These are phyloP conservation scores for Anthoptus insignis DNA, from an alignment of 2,888 invertebrate species.

Conservation along the genomic window DNA sequence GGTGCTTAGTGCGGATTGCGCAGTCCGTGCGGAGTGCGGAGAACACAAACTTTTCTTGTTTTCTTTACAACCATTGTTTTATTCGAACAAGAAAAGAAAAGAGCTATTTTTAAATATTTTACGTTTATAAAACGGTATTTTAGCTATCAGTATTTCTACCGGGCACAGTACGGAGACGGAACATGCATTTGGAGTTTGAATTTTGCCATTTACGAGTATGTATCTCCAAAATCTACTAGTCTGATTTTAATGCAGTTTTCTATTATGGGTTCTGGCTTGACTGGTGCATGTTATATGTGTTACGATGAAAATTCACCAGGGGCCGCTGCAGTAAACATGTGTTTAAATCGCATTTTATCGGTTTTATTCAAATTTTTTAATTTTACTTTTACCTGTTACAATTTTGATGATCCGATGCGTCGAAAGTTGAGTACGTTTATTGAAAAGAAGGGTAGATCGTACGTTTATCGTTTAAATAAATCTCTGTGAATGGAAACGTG, in stretches of 20 bases:
- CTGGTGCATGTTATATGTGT: too few species aligned
- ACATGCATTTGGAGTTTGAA: too few species aligned
- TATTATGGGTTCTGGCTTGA: too few species aligned
- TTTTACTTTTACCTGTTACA: too few species aligned
- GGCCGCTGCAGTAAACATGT: background rate
- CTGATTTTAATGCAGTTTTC: too few species aligned
- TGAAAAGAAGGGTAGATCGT: constrained; percentile 22
- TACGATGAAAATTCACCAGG: too few species aligned
- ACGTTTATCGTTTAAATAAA: constrained; percentile 35
- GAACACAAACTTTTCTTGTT: constrained; percentile 25
- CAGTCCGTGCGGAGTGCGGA: constrained; percentile 6
- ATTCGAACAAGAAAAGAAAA: constrained; percentile 20
- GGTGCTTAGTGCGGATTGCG: constrained; percentile 6
- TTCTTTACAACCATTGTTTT: constrained; percentile 28
- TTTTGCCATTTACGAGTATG: too few species aligned
- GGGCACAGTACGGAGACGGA: too few species aligned
- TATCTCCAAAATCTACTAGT: too few species aligned
- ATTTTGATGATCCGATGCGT: too few species aligned
- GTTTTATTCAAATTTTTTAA: too few species aligned
- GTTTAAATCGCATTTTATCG: too few species aligned
- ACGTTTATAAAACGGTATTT: constrained; percentile 18
- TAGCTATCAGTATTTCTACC: constrained; percentile 3
- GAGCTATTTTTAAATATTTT: constrained; percentile 25
- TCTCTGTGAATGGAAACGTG: constrained; percentile 31
- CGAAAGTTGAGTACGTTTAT: constrained; percentile 31